A percentile compares a stretch with the other conserved stretches of the same genome.
phyloP scores from a whole-genome alignment of 2,113 vertebrate species.

The Salvelinus fontinalis region DNA sequence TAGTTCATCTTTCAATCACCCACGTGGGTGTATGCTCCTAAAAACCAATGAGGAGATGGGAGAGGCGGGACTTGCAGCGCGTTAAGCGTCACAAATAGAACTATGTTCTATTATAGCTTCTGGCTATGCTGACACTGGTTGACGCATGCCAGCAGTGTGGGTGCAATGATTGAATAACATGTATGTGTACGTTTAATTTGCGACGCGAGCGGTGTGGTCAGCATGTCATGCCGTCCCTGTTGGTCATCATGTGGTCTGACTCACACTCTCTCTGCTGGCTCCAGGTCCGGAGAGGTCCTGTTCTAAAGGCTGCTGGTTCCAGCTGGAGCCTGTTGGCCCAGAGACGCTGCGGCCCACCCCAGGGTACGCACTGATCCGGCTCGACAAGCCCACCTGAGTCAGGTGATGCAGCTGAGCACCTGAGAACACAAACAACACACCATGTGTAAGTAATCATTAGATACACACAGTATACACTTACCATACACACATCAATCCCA shows the following conservation, averaged over 20 bases:
- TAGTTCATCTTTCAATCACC: too few species aligned
- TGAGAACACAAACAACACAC: conserved; percentile 45
- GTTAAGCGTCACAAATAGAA: too few species aligned
- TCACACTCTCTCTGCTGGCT: conserved; percentile 84
- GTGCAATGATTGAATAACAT: too few species aligned
- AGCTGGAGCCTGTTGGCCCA: conserved; percentile 85
- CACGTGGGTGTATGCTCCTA: too few species aligned
- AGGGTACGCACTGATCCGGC: conserved; percentile 87
- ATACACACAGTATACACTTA: conserved; percentile 17
- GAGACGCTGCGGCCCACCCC: conserved; percentile 85
- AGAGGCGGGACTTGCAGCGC: too few species aligned
- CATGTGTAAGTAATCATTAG: background rate
- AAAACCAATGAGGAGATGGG: too few species aligned
- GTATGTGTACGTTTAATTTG: too few species aligned
- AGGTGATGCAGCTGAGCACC: conserved; percentile 95
- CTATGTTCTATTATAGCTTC: too few species aligned
- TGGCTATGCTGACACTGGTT: too few species aligned
- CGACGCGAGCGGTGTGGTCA: too few species aligned
- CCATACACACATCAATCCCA: background rate
- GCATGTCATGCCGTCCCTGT: background rate
- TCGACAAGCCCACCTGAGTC: conserved; percentile 93
- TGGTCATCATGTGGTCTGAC: conserved; percentile 46
- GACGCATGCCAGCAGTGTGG: too few species aligned
- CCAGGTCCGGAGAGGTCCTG: conserved; percentile 78
- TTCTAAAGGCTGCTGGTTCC: conserved; percentile 84